Evolutionary conservation across 2,113 vertebrate genomes (phyloP).

Genomic region (Rattus rattus): DNA sequence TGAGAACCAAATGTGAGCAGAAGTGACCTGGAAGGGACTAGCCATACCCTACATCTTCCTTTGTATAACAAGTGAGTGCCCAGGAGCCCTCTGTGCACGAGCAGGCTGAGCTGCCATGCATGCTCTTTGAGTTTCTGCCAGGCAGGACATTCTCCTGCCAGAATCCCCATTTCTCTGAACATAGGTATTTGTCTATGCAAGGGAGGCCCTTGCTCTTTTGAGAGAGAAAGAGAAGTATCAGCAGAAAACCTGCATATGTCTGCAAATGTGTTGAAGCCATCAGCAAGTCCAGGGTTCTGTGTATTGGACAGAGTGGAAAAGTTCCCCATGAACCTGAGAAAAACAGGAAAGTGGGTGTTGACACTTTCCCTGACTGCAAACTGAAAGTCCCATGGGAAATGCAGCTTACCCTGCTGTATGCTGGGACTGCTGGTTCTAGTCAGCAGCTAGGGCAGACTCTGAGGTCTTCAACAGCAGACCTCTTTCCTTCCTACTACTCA

Average conservation of each 20-base stretch:
- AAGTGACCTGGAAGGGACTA: slow-evolving; percentile 36
- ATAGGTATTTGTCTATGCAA: slow-evolving; percentile 71
- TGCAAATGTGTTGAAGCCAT: slow-evolving; percentile 57
- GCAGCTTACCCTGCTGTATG: background rate
- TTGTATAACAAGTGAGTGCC: slow-evolving; percentile 60
- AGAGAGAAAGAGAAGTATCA: slow-evolving; percentile 69
- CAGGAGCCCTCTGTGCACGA: slow-evolving; percentile 19
- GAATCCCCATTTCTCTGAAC: slow-evolving; percentile 56
- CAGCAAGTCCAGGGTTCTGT: slow-evolving; percentile 70
- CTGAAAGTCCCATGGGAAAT: background rate
- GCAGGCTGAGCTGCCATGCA: slow-evolving; percentile 33
- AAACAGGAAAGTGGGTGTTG: slow-evolving; percentile 38
- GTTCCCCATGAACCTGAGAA: slow-evolving; percentile 47
- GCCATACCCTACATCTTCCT: slow-evolving; percentile 23
- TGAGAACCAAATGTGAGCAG: slow-evolving; percentile 27
- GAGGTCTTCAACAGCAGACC: background rate
- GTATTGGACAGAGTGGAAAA: slow-evolving; percentile 62
- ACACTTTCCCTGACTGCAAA: slow-evolving; percentile 6
- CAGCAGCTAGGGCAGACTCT: background rate
- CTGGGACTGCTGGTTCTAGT: background rate
- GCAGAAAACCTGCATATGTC: slow-evolving; percentile 75
- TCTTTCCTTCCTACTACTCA: background rate
- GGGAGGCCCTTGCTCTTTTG: slow-evolving; percentile 72
- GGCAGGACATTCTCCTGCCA: slow-evolving; percentile 55
- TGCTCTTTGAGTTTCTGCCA: slow-evolving; percentile 56